Conservation (phyloP, 2,888 invertebrate genomes). For the Lycaena phlaeas region DNA sequence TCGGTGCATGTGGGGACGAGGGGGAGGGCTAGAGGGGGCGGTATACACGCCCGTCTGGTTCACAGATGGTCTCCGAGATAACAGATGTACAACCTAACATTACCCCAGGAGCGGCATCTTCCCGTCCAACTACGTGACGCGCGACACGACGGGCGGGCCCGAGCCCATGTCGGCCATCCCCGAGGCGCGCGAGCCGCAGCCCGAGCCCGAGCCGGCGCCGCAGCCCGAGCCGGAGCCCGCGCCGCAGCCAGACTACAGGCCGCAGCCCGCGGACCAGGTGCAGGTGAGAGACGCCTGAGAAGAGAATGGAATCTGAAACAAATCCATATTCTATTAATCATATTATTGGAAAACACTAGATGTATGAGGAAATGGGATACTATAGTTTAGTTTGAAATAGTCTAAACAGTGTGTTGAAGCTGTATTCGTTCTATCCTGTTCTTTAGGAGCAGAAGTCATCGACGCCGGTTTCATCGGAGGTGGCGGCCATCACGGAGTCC, state of each 20-base stretch:
- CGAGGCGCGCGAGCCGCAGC: constrained; percentile 43
- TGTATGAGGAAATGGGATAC: too few relatives aligned
- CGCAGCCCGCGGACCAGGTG: constrained; percentile 9
- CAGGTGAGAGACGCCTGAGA: not conserved
- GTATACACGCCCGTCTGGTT: too few relatives aligned
- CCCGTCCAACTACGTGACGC: constrained; percentile 96
- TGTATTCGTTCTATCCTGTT: too few relatives aligned
- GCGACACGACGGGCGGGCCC: constrained; percentile 52
- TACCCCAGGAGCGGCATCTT: constrained; percentile 90
- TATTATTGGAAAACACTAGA: too few relatives aligned
- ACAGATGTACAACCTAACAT: too few relatives aligned
- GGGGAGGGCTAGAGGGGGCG: too few relatives aligned
- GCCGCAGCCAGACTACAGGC: constrained; percentile 12
- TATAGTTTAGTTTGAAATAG: too few relatives aligned
- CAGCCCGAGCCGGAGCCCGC: constrained; percentile 9
- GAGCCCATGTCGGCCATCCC: constrained; percentile 44
- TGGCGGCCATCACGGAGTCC: constrained; percentile 49
- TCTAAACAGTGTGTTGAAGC: too few relatives aligned
- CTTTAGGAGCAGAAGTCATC: constrained; percentile 56
- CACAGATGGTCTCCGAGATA: too few relatives aligned
- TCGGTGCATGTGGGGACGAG: constrained; percentile 24
- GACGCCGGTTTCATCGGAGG: constrained; percentile 57
- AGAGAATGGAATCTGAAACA: too few relatives aligned
- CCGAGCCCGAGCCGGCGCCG: constrained; percentile 18
- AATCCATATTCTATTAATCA: too few relatives aligned